phyloP scores from a whole-genome alignment of 2,113 vertebrate species.

The Regulus satrapa region DNA sequence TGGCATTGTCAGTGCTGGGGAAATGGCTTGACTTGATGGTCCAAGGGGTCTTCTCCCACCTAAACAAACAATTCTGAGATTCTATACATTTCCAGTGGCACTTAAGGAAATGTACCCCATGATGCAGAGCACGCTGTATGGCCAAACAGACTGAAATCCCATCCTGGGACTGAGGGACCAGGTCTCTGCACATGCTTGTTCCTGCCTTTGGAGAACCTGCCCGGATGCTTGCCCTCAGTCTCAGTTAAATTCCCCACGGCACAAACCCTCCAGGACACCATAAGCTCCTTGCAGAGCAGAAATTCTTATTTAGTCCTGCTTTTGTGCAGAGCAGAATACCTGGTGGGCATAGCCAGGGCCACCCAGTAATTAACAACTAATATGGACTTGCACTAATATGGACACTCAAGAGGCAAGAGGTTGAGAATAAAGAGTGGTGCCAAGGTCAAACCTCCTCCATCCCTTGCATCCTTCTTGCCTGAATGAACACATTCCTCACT shows the following conservation, averaged over 20 bases:
- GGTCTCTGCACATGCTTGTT: not conserved
- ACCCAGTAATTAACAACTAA: not conserved
- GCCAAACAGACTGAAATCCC: not conserved
- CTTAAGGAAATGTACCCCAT: rapidly evolving
- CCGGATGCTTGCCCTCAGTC: not conserved
- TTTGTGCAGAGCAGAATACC: not conserved
- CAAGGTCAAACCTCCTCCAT: not conserved
- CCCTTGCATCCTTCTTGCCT: not conserved
- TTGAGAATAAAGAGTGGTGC: not conserved
- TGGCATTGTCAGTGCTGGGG: not conserved
- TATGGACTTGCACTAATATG: not conserved
- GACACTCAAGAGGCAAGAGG: not conserved
- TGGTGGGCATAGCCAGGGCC: not conserved
- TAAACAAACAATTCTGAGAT: not conserved
- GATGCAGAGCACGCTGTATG: rapidly evolving
- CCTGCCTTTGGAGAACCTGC: not conserved
- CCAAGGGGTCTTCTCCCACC: not conserved
- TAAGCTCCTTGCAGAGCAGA: not conserved
- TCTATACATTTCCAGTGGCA: rapidly evolving
- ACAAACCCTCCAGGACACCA: rapidly evolving
- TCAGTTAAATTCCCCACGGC: not conserved
- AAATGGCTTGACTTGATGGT: rapidly evolving
- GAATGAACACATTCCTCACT: not conserved
- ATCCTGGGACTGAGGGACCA: rapidly evolving
- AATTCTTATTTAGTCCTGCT: not conserved